Percentiles rank a stretch among this genome's conserved stretches.
phyloP scores from a whole-genome alignment of 2,113 vertebrate genomes.

The Ardeotis arabs region DNA sequence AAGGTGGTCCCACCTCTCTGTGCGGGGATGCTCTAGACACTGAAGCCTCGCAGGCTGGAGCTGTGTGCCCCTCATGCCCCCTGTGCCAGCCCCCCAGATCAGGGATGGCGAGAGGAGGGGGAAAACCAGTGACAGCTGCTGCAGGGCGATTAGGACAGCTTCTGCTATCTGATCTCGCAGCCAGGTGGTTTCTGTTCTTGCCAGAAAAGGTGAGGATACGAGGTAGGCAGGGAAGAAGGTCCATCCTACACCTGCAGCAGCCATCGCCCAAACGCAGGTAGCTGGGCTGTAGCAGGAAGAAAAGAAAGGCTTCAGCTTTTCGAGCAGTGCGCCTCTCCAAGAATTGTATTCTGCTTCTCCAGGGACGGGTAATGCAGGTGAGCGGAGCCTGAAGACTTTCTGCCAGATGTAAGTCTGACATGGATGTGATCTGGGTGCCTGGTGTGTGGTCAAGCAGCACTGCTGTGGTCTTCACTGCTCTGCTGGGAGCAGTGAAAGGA shows the following conservation, averaged over 20 bases:
- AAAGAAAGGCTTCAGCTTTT: background rate
- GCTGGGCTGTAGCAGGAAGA: background rate
- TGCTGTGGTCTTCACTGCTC: background rate
- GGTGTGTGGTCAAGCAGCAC: background rate
- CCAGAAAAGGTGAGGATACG: background rate
- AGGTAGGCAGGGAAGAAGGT: background rate
- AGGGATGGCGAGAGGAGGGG: background rate
- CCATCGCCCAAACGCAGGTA: background rate
- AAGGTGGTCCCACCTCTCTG: background rate
- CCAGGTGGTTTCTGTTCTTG: constrained; percentile 8
- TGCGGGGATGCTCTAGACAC: background rate
- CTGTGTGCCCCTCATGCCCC: accelerated
- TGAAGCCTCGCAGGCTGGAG: background rate
- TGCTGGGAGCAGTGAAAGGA: background rate
- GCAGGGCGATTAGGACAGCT: background rate
- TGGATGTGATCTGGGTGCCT: background rate
- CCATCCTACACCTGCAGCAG: background rate
- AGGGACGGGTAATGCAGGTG: background rate
- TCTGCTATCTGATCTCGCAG: background rate
- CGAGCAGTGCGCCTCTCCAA: background rate
- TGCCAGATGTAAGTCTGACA: background rate
- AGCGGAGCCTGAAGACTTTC: background rate
- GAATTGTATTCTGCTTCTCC: background rate
- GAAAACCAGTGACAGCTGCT: background rate
- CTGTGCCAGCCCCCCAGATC: background rate